Conservation (phyloP, 1,140 invertebrate genomes). For the Drosophila triauraria region DNA sequence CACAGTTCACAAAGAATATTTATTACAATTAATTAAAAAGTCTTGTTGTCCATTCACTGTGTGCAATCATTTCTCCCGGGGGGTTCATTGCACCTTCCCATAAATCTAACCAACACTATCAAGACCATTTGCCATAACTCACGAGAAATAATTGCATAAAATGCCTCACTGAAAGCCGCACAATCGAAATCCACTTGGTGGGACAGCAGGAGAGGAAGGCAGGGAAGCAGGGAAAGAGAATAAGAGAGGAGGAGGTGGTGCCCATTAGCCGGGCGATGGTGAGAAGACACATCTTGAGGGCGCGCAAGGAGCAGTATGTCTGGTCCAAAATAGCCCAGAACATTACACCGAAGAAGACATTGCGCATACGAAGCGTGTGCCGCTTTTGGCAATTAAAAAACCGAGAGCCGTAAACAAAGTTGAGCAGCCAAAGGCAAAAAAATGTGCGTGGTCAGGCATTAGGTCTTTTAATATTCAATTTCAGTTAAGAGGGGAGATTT, state of each 20-base stretch:
- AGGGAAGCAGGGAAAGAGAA: background rate
- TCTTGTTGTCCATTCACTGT: background rate
- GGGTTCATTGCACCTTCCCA: constrained; percentile 46
- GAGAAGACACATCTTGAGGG: constrained; percentile 75
- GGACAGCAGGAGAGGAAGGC: background rate
- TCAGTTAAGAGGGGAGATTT: background rate
- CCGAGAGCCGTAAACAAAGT: constrained; percentile 55
- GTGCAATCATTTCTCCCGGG: constrained; percentile 32
- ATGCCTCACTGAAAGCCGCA: constrained; percentile 48
- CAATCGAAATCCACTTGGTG: constrained; percentile 51
- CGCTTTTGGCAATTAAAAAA: constrained; percentile 64
- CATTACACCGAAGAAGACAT: constrained; percentile 65
- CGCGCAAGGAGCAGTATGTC: constrained; percentile 15
- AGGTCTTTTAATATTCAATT: constrained; percentile 6
- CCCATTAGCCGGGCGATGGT: constrained; percentile 61
- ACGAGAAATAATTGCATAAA: constrained; percentile 69
- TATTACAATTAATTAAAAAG: constrained; percentile 6
- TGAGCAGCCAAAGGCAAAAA: constrained; percentile 26
- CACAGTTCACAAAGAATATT: constrained; percentile 1
- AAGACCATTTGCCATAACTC: constrained; percentile 42
- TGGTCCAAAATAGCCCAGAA: constrained; percentile 37
- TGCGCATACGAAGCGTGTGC: constrained; percentile 69
- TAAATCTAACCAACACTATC: constrained; percentile 50
- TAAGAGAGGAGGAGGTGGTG: constrained; percentile 3
- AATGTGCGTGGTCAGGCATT: constrained; percentile 39